Conservation (phyloP, 2,113 vertebrate genomes). For the Stegostoma tigrinum region DNA sequence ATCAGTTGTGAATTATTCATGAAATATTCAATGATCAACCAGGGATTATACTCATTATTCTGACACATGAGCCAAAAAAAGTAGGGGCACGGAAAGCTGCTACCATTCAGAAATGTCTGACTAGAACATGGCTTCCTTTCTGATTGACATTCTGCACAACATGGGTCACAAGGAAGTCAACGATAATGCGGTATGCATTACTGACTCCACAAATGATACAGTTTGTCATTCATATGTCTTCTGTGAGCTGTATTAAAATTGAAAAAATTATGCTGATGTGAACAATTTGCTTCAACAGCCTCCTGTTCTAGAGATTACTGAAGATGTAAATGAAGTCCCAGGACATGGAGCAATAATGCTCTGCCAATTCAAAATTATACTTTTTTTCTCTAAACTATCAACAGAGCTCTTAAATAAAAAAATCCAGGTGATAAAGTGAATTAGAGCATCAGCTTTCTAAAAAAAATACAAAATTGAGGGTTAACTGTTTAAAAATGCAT, state of each 20-base stretch:
- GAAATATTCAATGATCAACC: background rate
- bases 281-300: conserved; percentile 8
- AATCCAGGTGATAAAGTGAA: background rate
- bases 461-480: background rate
- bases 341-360: background rate
- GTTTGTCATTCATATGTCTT: background rate
- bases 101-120: background rate
- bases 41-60: background rate
- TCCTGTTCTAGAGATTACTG: background rate
- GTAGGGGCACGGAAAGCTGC: background rate
- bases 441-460: background rate
- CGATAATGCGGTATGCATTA: background rate
- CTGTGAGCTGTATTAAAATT: background rate
- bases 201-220: background rate
- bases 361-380: background rate
- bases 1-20: background rate
- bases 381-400: background rate
- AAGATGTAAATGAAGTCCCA: background rate
- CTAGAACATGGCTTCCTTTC: background rate
- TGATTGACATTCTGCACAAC: background rate
- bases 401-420: background rate
- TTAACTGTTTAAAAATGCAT: background rate
- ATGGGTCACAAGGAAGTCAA: background rate
- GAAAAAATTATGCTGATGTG: background rate
- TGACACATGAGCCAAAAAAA: background rate